Evolutionary conservation across 2,113 vertebrate genomes (phyloP).

Genomic region (Psittacula cyanocephala): DNA sequence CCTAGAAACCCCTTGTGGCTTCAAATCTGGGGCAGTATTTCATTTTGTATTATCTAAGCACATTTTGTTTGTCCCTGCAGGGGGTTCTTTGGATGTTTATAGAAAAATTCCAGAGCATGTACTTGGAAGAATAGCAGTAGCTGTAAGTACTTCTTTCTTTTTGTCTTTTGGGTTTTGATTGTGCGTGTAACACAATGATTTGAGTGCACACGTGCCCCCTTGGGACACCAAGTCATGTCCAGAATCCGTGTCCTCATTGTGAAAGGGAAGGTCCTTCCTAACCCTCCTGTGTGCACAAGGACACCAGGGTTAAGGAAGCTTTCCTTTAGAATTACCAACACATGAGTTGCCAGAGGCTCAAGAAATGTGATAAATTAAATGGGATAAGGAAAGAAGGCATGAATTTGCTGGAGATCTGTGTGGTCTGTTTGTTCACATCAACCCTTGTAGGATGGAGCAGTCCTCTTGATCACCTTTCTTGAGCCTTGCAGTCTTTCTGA

Average conservation of each 20-base stretch:
- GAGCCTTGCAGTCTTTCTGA: background rate
- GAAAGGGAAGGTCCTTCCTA: background rate
- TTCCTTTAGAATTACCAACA: background rate
- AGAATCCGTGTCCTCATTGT: fast-evolving
- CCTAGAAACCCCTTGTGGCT: background rate
- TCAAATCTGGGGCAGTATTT: slow-evolving; percentile 37
- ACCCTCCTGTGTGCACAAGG: background rate
- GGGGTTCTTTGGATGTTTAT: slow-evolving; percentile 96
- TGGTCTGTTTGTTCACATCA: background rate
- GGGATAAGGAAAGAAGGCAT: background rate
- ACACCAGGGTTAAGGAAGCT: background rate
- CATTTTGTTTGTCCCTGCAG: slow-evolving; percentile 73
- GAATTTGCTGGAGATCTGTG: background rate
- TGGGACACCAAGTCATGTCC: background rate
- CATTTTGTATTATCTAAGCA: background rate
- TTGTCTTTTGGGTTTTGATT: fast-evolving
- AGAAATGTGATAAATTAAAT: background rate
- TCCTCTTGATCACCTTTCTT: background rate
- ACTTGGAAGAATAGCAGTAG: slow-evolving; percentile 91
- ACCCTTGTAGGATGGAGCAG: background rate
- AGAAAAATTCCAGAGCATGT: slow-evolving; percentile 93
- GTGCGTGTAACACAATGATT: fast-evolving
- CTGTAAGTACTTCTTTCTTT: slow-evolving; percentile 80
- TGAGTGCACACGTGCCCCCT: fast-evolving
- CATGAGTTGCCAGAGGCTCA: background rate